Evolutionary conservation across 2,888 invertebrate species (phyloP), one percentile per base, ranked within the genome.

Genomic region (Eilema caniola): DNA sequence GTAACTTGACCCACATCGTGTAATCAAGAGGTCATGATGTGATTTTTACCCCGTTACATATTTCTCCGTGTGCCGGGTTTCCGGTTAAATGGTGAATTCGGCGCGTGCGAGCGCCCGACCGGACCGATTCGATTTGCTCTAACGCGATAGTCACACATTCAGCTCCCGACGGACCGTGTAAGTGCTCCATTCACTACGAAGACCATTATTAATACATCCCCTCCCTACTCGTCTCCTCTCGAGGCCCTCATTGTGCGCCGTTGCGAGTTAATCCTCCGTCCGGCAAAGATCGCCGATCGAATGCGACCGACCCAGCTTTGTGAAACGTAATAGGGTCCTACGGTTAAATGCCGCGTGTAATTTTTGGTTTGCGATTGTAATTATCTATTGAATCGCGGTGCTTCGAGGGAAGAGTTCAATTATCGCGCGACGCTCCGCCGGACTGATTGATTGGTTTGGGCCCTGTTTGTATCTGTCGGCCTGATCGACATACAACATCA

Each of bases 311-410:
- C 89, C 92, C 91, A 89, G 93, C 92, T 92, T 92, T 92, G 90
- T 91, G 90, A 89, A 89, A 89, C 89, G 90, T 92, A 93, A 93
- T 92, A 91, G 92, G 93, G 92, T 92, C 92, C 90, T 88, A 89
- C 89, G 82, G 90, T 92, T 93, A 91, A 94, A 94, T 92, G 92
- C 90, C 85, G 92, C 93, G 89, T 93, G 93, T 94, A 93, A 95
- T 95, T 93, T 93, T 94, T 92, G 94, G 94, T 95, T 94, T 93
- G 94, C 93, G 88, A 92, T 93, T 93, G 93, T 92, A 95, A 94
- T 94, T 94, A 93, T 94, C 90, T 93, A 92, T 92, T 90, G 92
- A 92, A 92, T 92, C 86, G 90, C 87, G 80, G 85, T 87, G 85
- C 87, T 90, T 85, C 86, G 85, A 88, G 92, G 91, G 93, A 93